These are phyloP conservation scores for Vicugna pacos DNA, from an alignment of 2,113 vertebrate species.

Conservation along the genomic window DNA sequence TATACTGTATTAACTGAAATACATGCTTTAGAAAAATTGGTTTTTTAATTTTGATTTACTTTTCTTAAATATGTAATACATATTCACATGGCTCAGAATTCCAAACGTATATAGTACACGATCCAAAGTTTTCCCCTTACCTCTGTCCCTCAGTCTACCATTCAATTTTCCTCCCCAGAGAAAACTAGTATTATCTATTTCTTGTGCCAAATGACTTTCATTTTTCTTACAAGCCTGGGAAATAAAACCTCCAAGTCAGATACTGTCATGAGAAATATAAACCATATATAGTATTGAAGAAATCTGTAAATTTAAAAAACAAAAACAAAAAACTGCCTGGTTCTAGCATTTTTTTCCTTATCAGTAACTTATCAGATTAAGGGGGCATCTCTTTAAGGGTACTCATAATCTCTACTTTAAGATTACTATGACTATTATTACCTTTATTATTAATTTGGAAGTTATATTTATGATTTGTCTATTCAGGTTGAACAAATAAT, in stretches of 20 bases:
- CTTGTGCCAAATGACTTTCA: neutral
- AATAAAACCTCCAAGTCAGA: slow-evolving; percentile 4
- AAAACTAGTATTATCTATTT: neutral
- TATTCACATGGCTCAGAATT: neutral
- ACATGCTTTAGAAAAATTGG: neutral
- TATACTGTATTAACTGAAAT: neutral
- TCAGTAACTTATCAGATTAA: neutral
- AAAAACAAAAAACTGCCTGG: neutral
- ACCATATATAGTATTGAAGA: neutral
- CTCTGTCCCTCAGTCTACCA: neutral
- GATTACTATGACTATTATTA: neutral
- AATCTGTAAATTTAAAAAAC: neutral
- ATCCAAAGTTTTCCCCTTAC: neutral
- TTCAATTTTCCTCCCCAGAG: neutral
- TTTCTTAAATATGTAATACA: neutral
- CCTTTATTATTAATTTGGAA: neutral
- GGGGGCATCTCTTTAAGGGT: neutral
- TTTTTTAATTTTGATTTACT: neutral
- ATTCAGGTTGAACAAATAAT: too few relatives aligned
- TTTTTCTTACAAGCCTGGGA: neutral
- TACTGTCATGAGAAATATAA: neutral
- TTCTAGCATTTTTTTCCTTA: neutral
- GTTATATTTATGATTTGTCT: too few relatives aligned
- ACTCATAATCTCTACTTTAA: neutral
- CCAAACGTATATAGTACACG: neutral